Conservation (phyloP, 2,797 vertebrate species). For the Microcaecilia unicolor region DNA sequence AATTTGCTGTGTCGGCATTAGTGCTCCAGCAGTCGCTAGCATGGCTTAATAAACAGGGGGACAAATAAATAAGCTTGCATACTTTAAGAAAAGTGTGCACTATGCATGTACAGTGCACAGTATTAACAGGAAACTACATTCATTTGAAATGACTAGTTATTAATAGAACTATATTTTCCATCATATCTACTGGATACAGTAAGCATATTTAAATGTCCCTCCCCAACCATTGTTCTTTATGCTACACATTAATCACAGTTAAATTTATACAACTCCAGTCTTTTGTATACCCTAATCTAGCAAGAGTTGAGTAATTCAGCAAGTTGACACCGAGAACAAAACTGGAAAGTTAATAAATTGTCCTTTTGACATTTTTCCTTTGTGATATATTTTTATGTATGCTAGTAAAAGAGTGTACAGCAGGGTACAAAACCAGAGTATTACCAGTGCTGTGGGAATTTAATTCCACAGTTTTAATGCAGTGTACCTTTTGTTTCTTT, state of each 20-base stretch:
- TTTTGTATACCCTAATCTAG: conserved; percentile 1
- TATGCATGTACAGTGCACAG: too few species aligned
- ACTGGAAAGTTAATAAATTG: not conserved
- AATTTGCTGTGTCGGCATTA: too few species aligned
- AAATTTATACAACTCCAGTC: not conserved
- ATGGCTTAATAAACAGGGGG: too few species aligned
- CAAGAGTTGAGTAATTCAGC: too few species aligned
- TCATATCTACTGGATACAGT: not conserved
- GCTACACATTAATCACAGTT: not conserved
- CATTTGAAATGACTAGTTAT: too few species aligned
- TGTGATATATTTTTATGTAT: too few species aligned
- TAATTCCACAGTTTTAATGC: not conserved
- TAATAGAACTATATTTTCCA: too few species aligned
- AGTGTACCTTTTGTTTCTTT: not conserved
- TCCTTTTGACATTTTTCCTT: too few species aligned
- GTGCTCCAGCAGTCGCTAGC: too few species aligned
- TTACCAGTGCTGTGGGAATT: not conserved
- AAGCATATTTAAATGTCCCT: not conserved
- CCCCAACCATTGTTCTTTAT: not conserved
- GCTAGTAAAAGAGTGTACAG: not conserved
- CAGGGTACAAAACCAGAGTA: conserved; percentile 2
- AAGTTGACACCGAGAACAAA: conserved; percentile 8
- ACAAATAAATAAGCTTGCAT: too few species aligned
- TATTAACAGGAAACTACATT: too few species aligned
- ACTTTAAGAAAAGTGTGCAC: too few species aligned